phyloP scores from a whole-genome alignment of 2,888 invertebrate species.

The Harmothoe impar region DNA sequence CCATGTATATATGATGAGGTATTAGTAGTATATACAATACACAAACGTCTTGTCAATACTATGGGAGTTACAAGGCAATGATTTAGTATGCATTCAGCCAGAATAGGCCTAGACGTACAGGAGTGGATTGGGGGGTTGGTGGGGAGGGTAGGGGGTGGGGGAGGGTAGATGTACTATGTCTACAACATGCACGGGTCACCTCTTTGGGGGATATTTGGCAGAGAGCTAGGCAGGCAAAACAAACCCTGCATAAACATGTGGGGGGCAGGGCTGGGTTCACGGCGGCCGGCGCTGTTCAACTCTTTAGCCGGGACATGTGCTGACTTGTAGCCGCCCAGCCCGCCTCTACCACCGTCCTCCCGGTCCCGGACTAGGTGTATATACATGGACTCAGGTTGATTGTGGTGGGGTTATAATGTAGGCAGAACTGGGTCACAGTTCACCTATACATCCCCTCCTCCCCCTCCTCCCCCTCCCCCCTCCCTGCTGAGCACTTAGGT shows the following conservation, averaged over 20 bases:
- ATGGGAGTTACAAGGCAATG: too few relatives aligned
- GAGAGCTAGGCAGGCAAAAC: not conserved
- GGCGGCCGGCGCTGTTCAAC: not conserved
- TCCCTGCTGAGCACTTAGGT: too few relatives aligned
- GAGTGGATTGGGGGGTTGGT: too few relatives aligned
- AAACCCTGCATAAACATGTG: conserved; percentile 4
- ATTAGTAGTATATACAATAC: not conserved
- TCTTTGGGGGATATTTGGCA: not conserved
- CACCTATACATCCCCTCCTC: conserved; percentile 5
- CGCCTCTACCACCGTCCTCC: not conserved
- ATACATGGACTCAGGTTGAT: not conserved
- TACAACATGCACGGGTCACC: too few relatives aligned
- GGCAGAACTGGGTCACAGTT: conserved; percentile 19
- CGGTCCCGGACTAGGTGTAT: not conserved
- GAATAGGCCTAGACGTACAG: too few relatives aligned
- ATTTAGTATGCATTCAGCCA: too few relatives aligned
- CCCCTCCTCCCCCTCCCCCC: not conserved
- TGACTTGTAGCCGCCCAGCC: conserved; percentile 31
- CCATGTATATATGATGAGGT: not conserved
- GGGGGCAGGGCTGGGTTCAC: not conserved
- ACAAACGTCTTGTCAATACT: too few relatives aligned
- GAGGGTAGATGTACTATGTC: too few relatives aligned
- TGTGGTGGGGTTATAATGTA: not conserved
- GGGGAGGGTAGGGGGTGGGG: too few relatives aligned
- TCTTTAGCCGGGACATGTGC: conserved; percentile 6